These are phyloP conservation scores for Spondyliosoma cantharus DNA, from an alignment of 2,797 vertebrate species.

Conservation along the genomic window DNA sequence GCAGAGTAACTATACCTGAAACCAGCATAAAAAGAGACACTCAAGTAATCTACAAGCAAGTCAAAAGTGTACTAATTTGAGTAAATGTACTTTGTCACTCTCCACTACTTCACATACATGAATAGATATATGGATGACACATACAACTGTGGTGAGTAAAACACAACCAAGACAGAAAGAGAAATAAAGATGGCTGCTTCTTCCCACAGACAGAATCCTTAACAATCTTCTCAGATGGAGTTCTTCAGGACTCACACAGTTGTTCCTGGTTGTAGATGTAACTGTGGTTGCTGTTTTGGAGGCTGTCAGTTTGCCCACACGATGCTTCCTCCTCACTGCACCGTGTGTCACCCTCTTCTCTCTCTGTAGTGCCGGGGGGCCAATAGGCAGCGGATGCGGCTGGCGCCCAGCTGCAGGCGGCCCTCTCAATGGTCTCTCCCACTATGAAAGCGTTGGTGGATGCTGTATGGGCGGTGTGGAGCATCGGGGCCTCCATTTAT, in stretches of 20 bases:
- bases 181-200: background rate
- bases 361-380: slow-evolving; percentile 48
- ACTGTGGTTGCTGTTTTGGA: background rate
- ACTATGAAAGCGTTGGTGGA: slow-evolving; percentile 86
- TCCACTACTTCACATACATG: background rate
- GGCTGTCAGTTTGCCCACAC: slow-evolving; percentile 25
- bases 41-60: background rate
- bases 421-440: slow-evolving; percentile 82
- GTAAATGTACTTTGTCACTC: background rate
- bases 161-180: background rate
- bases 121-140: background rate
- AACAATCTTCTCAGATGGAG: background rate
- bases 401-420: slow-evolving; percentile 42
- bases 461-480: slow-evolving; percentile 85
- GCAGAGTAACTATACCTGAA: background rate
- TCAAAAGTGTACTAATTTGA: background rate
- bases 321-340: background rate
- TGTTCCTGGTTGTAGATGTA: background rate
- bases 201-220: background rate
- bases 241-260: background rate
- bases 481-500: slow-evolving; percentile 84
- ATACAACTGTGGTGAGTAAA: background rate
- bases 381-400: slow-evolving; percentile 52
- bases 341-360: slow-evolving; percentile 46
- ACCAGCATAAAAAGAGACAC: background rate